These are phyloP conservation scores for Takifugu ocellatus DNA, from an alignment of 2,797 vertebrate genomes.

Conservation along the genomic window DNA sequence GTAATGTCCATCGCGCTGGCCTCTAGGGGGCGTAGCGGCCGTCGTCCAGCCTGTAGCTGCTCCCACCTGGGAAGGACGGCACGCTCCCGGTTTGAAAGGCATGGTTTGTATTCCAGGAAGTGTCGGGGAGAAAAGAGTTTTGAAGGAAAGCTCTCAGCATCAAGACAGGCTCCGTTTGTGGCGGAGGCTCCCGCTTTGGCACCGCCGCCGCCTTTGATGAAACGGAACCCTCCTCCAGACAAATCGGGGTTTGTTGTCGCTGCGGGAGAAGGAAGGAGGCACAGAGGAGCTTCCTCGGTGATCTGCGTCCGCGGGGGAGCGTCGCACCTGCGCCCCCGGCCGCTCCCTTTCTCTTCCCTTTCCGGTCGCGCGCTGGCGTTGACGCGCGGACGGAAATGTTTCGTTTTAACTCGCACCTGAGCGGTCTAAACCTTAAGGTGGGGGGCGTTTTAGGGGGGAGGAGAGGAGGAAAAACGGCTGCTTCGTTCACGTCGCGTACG, in stretches of 20 bases:
- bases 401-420: too few species aligned
- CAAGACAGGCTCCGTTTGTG: slow-evolving; percentile 34
- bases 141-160: slow-evolving; percentile 19
- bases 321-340: slow-evolving; percentile 54
- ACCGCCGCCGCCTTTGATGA: slow-evolving; percentile 44
- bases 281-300: slow-evolving; percentile 37
- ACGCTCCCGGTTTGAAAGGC: too few species aligned
- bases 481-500: too few species aligned
- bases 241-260: slow-evolving; percentile 68
- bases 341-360: slow-evolving; percentile 3
- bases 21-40: too few species aligned
- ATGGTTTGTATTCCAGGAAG: background rate
- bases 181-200: slow-evolving; percentile 33
- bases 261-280: slow-evolving; percentile 51
- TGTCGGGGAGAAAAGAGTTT: slow-evolving; percentile 4
- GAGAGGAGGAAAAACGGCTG: too few species aligned
- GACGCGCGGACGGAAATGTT: too few species aligned
- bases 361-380: too few species aligned
- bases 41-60: too few species aligned
- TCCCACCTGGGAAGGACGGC: too few species aligned
- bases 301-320: slow-evolving; percentile 36
- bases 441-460: too few species aligned
- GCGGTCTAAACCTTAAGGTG: too few species aligned
- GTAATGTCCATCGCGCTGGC: too few species aligned
- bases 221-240: slow-evolving; percentile 56